Base-by-base conservation (phyloP, 2,113 vertebrate genomes). In the Plectropomus leopardus region DNA sequence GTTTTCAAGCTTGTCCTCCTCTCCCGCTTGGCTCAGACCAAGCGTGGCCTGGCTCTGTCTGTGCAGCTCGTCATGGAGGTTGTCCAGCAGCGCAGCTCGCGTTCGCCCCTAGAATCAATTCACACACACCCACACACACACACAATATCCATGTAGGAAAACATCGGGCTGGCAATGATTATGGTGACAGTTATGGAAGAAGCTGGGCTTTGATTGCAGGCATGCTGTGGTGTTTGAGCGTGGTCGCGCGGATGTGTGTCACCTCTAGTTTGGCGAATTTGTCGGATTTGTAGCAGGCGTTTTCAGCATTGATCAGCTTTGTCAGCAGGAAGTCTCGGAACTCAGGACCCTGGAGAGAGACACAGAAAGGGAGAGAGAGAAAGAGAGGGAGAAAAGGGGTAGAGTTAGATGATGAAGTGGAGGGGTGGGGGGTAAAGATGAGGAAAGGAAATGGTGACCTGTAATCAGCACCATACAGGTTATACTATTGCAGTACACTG, bases 201-300 rank as follows among this genome's bases (percentile, higher is more conserved):
- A 28, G 58, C 48, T 13, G 68, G 54, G 28, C 30, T 19, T 74
- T 15, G 47, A 76, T 28, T 58, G 82, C 60, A 32, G 68, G 53
- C 71, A 26, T 4, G 76, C 78, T 57, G 78, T 3, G 40, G 59
- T 40, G 53, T 78, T 65, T 54, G 16, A 32, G 67, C 51, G 19
- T 8, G 42, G n/a, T 7, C 36, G 57, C 42, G 76, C 10, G 34
- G 15, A 67, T 36, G 26, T 78, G 76, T 47, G 53, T 95, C 92
- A 98, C 98, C 97, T 99, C 98, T 66, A 99, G 95, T 86, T 99
- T 98, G 91, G 98, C 97, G 3, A 99, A 99, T 94, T 98, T 99
- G 90, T 99, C 98, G 0, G 98, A 98, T 82, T 96, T 97, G 94
- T 97, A 99, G 88, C 98, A 99, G 78, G 98, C 97, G 0, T 97